Evolutionary conservation across 2,888 invertebrate species (phyloP), one percentile per base, ranked within the genome.

Genomic region (Scaptomyza polygonia): DNA sequence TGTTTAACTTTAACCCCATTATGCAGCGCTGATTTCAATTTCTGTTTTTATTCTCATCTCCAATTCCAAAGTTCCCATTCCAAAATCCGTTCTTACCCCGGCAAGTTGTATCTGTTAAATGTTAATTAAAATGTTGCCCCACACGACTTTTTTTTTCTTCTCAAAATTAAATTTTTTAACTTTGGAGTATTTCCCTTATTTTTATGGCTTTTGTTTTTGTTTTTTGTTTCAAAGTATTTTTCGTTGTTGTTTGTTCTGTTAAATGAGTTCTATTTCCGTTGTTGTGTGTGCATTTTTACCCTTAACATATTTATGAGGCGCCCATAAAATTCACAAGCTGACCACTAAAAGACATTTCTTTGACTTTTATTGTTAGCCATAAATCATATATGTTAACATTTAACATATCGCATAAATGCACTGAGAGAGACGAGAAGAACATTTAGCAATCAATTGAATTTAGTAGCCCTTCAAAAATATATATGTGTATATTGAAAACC

Each of bases 191-290:
- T 62, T 36, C 3, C 21, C 36, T 57, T 42, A 18, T 43, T 57
- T 68, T 54, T 54, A 42, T 51, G 43, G 47, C 40, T 14, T 27
- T 43, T 57, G 61, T 54, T 54, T 39, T 51, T 39, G 47, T 36
- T 14, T 27, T 18, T 18, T 25, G 18, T 51, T 67, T 51, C 56
- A 42, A 43, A 27, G 66, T 58, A 49, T 65, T 40, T 49, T 47
- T 8, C n/a, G n/a, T 16, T 39, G 25, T 21, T 21, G 21, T 14
- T 3, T 36, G 14, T 39, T 39, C 16, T 3, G 14, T 9, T 65
- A 74, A 87, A 81, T 70, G 75, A 79, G 66, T 82, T 88, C 77
- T 79, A 88, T 86, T 86, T 82, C 81, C 81, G 88, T 67, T 81
- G 63, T 71, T 39, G 52, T 39, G 45, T 25, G 25, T 21, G 21